phyloP scores from a whole-genome alignment of 2,113 vertebrate genomes.

The Parus major region DNA sequence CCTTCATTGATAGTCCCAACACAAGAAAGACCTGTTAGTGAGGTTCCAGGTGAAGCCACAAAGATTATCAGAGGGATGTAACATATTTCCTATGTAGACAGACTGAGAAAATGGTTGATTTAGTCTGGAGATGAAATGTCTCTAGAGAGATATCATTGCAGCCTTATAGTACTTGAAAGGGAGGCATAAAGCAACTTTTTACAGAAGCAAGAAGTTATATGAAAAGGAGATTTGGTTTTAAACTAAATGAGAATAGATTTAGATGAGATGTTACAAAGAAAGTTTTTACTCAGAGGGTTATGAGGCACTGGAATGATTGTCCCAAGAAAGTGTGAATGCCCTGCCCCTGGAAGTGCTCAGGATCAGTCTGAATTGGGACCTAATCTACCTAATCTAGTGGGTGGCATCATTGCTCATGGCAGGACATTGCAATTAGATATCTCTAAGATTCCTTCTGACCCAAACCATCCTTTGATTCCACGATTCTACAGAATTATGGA shows the following conservation, averaged over 20 bases:
- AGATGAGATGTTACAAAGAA: not conserved
- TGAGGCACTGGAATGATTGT: not conserved
- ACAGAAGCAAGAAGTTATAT: not conserved
- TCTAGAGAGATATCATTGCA: not conserved
- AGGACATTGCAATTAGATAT: not conserved
- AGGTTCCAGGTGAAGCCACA: not conserved
- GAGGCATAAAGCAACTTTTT: not conserved
- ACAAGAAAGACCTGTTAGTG: not conserved
- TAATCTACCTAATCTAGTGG: not conserved
- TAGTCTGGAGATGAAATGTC: not conserved
- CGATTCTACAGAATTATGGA: not conserved
- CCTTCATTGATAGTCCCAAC: not conserved
- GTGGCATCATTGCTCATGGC: not conserved
- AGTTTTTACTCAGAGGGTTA: not conserved
- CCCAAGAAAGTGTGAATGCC: not conserved
- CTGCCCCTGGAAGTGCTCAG: not conserved
- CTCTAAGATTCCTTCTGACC: not conserved
- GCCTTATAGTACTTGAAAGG: not conserved
- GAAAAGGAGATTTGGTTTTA: not conserved
- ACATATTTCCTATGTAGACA: not conserved
- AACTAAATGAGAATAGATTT: not conserved
- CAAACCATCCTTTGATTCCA: not conserved
- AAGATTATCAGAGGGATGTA: not conserved
- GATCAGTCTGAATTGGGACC: not conserved
- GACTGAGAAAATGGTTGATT: not conserved